Evolutionary conservation across 2,888 invertebrate genomes (phyloP), one percentile per base, ranked within the genome.

Genomic region (Drosophila mimetica): DNA sequence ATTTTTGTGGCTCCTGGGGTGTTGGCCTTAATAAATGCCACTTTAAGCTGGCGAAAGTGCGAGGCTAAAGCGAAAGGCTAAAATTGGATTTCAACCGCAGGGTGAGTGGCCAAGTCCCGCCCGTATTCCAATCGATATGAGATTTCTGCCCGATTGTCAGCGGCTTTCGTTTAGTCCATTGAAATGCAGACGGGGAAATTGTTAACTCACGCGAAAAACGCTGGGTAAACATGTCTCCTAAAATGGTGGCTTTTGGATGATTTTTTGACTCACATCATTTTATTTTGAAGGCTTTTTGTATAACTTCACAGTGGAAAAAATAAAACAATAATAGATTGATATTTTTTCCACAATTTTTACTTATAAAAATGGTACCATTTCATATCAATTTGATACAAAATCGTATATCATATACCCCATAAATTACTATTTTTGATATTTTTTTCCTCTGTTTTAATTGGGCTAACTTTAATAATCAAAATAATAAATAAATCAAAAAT

Each of bases 1-100:
- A 13, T 37, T 32, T 52, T 46, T 46, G 61, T 28, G 51, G 64
- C 64, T 46, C 37, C 32, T 52, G 61, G 30, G 36, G 36, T 61
- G 61, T 60, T 61, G 61, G 63, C 53, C 53, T 64, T 53, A 48
- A 53, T 64, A 54, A 64, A 64, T 54, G 64, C 63, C 63, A 64
- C 61, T 64, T 64, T 37, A 36, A 61, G 48, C 55, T 30, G 28
- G 36, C 47, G 28, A 18, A 50, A 50, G 61, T 61, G 63, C 42
- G 60, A 36, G 20, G 48, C 37, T 39, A 32, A 53, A 42, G 30
- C 37, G 48, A 57, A 47, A 16, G 16, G 44, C 44, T 44, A 30
- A 64, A 61, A 64, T 64, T 61, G 64, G 61, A 51, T 61, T 60
- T 42, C 20, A 42, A 60, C 20, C 6, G 28, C 13, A 14, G 34